These are phyloP conservation scores for Tychaedon coryphoeus DNA, from an alignment of 2,113 vertebrate species.

Conservation along the genomic window DNA sequence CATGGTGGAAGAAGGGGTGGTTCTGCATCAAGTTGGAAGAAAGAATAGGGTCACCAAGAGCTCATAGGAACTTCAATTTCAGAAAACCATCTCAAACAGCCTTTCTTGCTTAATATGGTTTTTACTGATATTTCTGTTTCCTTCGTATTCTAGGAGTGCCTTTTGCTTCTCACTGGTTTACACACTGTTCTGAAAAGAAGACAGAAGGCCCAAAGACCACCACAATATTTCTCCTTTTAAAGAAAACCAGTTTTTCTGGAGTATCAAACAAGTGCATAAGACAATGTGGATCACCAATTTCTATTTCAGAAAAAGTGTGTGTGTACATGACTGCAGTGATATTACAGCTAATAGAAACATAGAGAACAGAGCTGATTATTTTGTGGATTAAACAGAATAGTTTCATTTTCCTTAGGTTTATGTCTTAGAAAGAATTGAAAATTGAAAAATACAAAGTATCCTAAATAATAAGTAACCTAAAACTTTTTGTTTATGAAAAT, in stretches of 20 bases:
- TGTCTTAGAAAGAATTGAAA: background rate
- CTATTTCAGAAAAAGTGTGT: background rate
- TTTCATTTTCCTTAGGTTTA: background rate
- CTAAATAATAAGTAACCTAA: background rate
- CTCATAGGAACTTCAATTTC: background rate
- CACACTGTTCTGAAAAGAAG: background rate
- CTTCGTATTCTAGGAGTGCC: background rate
- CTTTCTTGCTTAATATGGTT: background rate
- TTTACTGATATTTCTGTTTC: slow-evolving; percentile 16
- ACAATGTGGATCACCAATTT: background rate
- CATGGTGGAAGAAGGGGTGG: background rate
- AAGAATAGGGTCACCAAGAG: background rate
- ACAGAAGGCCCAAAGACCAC: background rate
- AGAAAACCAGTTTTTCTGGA: background rate
- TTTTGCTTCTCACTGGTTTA: background rate
- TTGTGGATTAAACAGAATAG: background rate
- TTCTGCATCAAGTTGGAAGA: background rate
- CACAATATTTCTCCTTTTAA: background rate
- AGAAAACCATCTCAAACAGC: background rate
- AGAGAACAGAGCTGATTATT: background rate
- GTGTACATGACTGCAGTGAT: background rate
- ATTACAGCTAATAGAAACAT: background rate
- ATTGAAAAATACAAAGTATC: background rate
- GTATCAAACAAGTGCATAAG: background rate
- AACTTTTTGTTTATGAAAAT: background rate